Base-by-base conservation (phyloP, 2,888 invertebrate genomes). In the Gastracanthus pulcherrimus region DNA sequence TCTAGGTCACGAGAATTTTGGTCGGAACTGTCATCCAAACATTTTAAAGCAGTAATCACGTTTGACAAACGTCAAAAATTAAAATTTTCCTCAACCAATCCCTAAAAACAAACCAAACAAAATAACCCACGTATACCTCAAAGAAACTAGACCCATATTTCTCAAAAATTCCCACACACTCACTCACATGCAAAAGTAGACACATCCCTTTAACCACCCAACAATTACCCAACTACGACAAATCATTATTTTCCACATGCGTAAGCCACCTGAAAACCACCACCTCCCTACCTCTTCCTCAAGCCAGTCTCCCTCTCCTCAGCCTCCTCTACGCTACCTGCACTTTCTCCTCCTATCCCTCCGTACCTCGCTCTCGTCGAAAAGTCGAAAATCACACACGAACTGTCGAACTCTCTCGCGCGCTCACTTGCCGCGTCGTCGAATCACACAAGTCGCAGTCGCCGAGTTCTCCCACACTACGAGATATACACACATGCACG, bases 381-480 rank as follows among this genome's bases (percentile, higher is more conserved):
- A 71, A 71, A 71, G 70, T 71, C 51, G 23, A 71, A 71, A 71
- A 48, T 71, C 36, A 71, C 70, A 71, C 31, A 38, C 60, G 23
- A 58, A 34, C 75, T 34, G 62, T 31, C 48, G 45, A 45, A 75
- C 64, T 41, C 26, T 9, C 60, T 23, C 13, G 11, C 26, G 19
- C 55, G 31, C 23, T 23, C 48, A 48, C 55, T 13, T 58, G 58
- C 58, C 45, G n/a, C n/a, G 5, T 13, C 26, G 34, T 58, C 23
- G 76, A 41, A 67, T 55, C n/a, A 26, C 29, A 16, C 2, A 34
- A 60, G 34, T 60, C 34, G 5, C n/a, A n/a, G n/a, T n/a, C 16
- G 9, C 11, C n/a, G 60, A 75, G 75, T 60, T 69, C 75, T 75
- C 80, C 80, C 75, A 80, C 51, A 51, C n/a, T n/a, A n/a, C n/a